These are phyloP conservation scores for Phortica magna DNA, from an alignment of 2,888 invertebrate genomes.

Conservation along the genomic window DNA sequence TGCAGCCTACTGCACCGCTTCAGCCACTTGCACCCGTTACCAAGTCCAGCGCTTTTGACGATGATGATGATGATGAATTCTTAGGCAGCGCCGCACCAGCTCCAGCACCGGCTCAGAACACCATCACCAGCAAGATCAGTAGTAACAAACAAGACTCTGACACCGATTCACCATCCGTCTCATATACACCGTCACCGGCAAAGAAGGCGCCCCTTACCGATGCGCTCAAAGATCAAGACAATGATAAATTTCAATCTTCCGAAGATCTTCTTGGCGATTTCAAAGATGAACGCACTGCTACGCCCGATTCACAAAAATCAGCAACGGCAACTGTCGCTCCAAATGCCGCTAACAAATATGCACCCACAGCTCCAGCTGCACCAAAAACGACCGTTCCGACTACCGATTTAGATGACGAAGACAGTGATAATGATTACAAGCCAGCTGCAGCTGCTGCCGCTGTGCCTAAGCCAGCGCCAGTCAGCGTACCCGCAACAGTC, in stretches of 20 bases:
- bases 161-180: constrained; percentile 75
- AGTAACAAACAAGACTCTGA: constrained; percentile 71
- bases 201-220: constrained; percentile 73
- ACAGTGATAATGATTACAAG: constrained; percentile 53
- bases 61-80: constrained; percentile 55
- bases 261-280: constrained; percentile 77
- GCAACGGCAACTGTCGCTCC: constrained; percentile 36
- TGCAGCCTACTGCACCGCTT: constrained; percentile 49
- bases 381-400: constrained; percentile 48
- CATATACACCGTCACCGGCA: constrained; percentile 75
- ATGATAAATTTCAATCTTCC: constrained; percentile 77
- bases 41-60: constrained; percentile 50
- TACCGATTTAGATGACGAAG: constrained; percentile 72
- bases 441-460: constrained; percentile 43
- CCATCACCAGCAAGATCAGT: background rate
- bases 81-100: constrained; percentile 47
- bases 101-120: constrained; percentile 35
- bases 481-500: constrained; percentile 45
- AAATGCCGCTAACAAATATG: background rate
- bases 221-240: constrained; percentile 76
- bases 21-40: constrained; percentile 57
- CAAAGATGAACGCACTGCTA: constrained; percentile 72
- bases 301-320: constrained; percentile 53
- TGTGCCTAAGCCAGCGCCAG: constrained; percentile 36
- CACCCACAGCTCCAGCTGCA: background rate